Evolutionary conservation across 2,888 invertebrate species (phyloP).

Genomic region (Caenorhabditis sinica): DNA sequence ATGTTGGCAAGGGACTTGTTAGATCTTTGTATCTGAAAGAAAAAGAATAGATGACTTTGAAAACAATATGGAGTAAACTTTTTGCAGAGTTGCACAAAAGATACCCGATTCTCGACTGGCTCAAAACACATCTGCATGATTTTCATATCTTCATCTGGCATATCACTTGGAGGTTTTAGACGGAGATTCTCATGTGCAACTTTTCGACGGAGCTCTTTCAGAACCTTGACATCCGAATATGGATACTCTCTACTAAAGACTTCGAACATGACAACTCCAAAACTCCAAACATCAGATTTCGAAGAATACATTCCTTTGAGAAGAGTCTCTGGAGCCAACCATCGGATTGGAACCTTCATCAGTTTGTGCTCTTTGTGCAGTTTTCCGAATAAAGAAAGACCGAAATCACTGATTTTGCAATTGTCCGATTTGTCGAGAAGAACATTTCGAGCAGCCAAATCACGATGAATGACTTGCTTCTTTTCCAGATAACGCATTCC

Average conservation of each 20-base stretch:
- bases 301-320: constrained; percentile 70
- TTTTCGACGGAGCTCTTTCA: constrained; percentile 60
- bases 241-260: constrained; percentile 70
- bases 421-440: constrained; percentile 67
- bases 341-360: constrained; percentile 73
- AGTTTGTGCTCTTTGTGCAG: constrained; percentile 73
- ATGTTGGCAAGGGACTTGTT: constrained; percentile 42
- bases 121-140: constrained; percentile 68
- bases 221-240: constrained; percentile 66
- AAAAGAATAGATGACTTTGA: neutral
- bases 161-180: constrained; percentile 51
- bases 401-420: constrained; percentile 78
- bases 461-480: constrained; percentile 74
- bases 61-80: constrained; percentile 20
- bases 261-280: constrained; percentile 73
- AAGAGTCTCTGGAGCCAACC: constrained; percentile 75
- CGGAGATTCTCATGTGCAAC: constrained; percentile 56
- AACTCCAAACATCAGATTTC: constrained; percentile 76
- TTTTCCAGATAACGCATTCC: constrained; percentile 77
- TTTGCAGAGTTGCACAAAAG: constrained; percentile 48
- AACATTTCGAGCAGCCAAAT: constrained; percentile 74
- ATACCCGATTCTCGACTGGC: constrained; percentile 29
- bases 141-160: constrained; percentile 49
- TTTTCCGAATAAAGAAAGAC: constrained; percentile 73
- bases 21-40: constrained; percentile 56